Conservation (phyloP, 1,140 invertebrate genomes). For the Papilio dardanus region DNA sequence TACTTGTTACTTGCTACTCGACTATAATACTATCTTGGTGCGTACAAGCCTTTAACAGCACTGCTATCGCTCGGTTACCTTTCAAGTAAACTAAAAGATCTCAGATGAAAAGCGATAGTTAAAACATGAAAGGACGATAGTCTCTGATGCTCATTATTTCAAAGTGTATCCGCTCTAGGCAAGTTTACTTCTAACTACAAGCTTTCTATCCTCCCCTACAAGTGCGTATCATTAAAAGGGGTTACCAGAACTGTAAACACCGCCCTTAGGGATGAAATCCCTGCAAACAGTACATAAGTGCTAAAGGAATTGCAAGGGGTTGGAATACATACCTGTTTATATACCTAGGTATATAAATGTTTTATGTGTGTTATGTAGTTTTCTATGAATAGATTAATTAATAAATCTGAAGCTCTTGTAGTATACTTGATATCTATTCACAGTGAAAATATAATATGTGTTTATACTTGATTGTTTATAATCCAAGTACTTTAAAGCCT, state of each 20-base stretch:
- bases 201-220: slow-evolving; percentile 41
- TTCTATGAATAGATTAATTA: background rate
- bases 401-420: background rate
- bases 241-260: slow-evolving; percentile 36
- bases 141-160: slow-evolving; percentile 45
- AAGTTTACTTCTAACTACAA: slow-evolving; percentile 47
- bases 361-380: background rate
- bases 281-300: background rate
- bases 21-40: too few species aligned
- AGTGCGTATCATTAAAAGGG: slow-evolving; percentile 46
- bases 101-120: background rate
- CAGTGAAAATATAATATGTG: too few species aligned
- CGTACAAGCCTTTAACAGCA: too few species aligned
- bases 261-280: slow-evolving; percentile 25
- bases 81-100: background rate
- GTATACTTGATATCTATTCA: background rate
- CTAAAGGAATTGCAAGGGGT: background rate
- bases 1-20: too few species aligned
- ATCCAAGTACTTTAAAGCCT: too few species aligned
- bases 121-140: slow-evolving; percentile 15
- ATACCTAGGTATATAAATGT: slow-evolving; percentile 3
- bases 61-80: background rate
- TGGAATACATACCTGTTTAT: background rate
- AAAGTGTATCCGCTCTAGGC: slow-evolving; percentile 42
- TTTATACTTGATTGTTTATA: too few species aligned